These are phyloP conservation scores for Lordiphosa fenestrarum DNA, from an alignment of 2,888 invertebrate species.

Conservation along the genomic window DNA sequence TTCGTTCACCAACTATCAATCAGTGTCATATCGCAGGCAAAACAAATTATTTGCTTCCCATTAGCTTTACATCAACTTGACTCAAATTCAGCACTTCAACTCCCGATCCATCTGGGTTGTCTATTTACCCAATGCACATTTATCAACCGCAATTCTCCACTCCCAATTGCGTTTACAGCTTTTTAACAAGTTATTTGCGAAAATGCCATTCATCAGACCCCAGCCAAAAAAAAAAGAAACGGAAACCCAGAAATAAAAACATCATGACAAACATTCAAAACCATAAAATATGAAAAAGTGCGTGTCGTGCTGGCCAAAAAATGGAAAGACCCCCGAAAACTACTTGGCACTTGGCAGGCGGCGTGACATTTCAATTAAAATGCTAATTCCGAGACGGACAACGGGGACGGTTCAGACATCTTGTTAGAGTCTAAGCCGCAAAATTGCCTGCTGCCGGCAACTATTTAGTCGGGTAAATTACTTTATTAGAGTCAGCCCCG, in stretches of 20 bases:
- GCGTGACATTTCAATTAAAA: constrained; percentile 77
- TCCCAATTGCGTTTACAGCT: constrained; percentile 32
- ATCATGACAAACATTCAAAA: constrained; percentile 33
- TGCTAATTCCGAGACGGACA: constrained; percentile 62
- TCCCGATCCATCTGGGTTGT: constrained; percentile 7
- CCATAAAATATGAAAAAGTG: constrained; percentile 54
- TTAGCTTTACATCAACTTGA: constrained; percentile 8
- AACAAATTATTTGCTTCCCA: not conserved
- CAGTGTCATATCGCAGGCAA: not conserved
- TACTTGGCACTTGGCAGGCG: constrained; percentile 56
- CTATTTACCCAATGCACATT: constrained; percentile 18
- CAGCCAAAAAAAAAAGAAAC: constrained; percentile 20
- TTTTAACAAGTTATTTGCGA: constrained; percentile 27
- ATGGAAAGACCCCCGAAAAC: constrained; percentile 19
- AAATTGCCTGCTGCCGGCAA: constrained; percentile 38
- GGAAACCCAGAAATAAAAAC: constrained; percentile 38
- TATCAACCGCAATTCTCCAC: constrained; percentile 24
- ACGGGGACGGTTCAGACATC: constrained; percentile 23
- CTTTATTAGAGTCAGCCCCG: constrained; percentile 57
- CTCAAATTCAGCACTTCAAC: constrained; percentile 19
- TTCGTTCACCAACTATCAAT: not conserved
- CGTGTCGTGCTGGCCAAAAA: constrained; percentile 55
- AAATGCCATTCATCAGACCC: constrained; percentile 59
- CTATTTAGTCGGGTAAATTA: constrained; percentile 71
- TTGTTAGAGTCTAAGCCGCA: constrained; percentile 51